Conservation (phyloP, 2,797 vertebrate genomes). For the Thripadectes ignobilis region DNA sequence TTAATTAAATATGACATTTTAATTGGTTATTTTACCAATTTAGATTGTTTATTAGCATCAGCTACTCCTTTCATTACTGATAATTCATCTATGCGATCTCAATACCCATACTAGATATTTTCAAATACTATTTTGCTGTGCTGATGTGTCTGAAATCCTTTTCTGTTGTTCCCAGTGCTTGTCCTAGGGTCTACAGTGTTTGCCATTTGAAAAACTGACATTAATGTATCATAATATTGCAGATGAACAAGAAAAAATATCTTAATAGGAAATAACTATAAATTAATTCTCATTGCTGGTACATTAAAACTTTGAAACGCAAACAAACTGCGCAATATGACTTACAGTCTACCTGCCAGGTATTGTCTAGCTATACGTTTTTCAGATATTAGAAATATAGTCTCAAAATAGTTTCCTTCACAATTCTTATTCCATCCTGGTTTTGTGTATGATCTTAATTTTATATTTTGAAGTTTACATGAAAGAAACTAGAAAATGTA, state of each 20-base stretch:
- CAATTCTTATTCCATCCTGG: not conserved
- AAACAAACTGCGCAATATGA: not conserved
- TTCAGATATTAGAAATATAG: not conserved
- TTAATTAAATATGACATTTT: conserved; percentile 47
- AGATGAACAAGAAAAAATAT: not conserved
- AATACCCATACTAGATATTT: not conserved
- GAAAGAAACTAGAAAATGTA: not conserved
- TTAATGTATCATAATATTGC: not conserved
- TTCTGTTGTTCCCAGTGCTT: not conserved
- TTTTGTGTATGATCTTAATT: not conserved
- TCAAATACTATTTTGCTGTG: not conserved
- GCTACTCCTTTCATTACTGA: not conserved
- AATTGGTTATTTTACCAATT: conserved; percentile 44
- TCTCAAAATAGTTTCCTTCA: not conserved
- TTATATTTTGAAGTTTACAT: not conserved
- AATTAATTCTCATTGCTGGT: not conserved
- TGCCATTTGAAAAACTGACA: not conserved
- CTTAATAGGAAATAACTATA: not conserved
- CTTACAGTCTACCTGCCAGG: not conserved
- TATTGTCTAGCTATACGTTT: not conserved
- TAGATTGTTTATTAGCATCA: conserved; percentile 23
- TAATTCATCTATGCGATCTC: not conserved
- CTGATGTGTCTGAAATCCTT: not conserved
- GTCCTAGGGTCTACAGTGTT: not conserved
- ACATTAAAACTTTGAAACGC: not conserved